Evolutionary conservation across 2,888 invertebrate species (phyloP), one percentile per base, ranked within the genome.

Genomic region (Cetonia aurata): DNA sequence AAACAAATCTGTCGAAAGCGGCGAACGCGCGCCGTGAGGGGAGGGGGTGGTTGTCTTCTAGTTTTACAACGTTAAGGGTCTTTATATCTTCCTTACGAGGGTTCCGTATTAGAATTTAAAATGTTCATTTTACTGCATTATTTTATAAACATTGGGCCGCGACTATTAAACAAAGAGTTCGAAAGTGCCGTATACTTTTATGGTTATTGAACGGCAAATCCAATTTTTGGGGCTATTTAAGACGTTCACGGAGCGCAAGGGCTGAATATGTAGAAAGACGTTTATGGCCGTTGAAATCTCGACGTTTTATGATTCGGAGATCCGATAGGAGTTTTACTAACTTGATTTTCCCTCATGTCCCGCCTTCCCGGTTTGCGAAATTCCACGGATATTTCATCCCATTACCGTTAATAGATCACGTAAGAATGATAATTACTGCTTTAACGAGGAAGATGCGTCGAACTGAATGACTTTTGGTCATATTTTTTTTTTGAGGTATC

Each of bases 221-320:
- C 84, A 83, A 84, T 84, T 84, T 83, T 84, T 84, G 83, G 83
- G 82, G 83, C 83, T 83, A 83, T 84, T 84, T 83, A 83, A 83
- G 83, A 82, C 80, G 81, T 82, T 82, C 79, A 73, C 74, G 74
- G 78, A n/a, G 46, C 46, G 75, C 76, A 77, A 75, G 78, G 46
- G 67, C 73, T 79, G 79, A 83, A 83, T 83, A 83, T 83, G 83
- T 80, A 82, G 76, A 80, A 79, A 79, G 83, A 81, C 83, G 78
- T 83, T 84, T 83, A 83, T 80, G 80, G 77, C 78, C 79, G 75
- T 75, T 79, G 75, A 80, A 82, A 83, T 81, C 80, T 80, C 79
- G 74, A 78, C 76, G 76, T 79, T 83, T 83, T 83, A 83, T 82
- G 81, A 77, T 75, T 80, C 76, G 46, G 46, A 60, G 48, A 48